Conservation (phyloP, 2,113 vertebrate genomes). For the Microcebus griseorufus region DNA sequence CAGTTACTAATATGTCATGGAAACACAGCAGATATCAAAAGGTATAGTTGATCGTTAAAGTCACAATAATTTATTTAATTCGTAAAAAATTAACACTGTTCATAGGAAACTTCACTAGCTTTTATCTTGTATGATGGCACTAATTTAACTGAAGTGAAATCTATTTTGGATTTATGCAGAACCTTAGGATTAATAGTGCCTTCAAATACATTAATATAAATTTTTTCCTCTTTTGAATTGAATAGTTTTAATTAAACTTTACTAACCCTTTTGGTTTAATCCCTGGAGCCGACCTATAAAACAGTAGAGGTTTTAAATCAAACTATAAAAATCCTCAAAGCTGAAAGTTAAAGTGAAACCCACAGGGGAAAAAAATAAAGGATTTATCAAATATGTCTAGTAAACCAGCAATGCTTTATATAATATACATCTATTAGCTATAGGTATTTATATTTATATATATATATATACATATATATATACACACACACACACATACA, state of each 20-base stretch:
- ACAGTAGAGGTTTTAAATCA: slow-evolving; percentile 82
- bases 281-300: slow-evolving; percentile 75
- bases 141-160: slow-evolving; percentile 67
- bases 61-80: slow-evolving; percentile 49
- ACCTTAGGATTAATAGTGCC: slow-evolving; percentile 67
- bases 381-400: slow-evolving; percentile 73
- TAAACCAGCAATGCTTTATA: slow-evolving; percentile 69
- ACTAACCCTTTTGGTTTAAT: slow-evolving; percentile 80
- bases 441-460: background rate
- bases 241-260: slow-evolving; percentile 84
- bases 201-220: slow-evolving; percentile 76
- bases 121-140: slow-evolving; percentile 68
- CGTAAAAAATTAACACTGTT: slow-evolving; percentile 54
- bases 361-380: slow-evolving; percentile 66
- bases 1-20: background rate
- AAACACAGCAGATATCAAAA: slow-evolving; percentile 30
- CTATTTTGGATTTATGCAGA: slow-evolving; percentile 60
- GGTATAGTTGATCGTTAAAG: slow-evolving; percentile 42
- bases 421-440: background rate
- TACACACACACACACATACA: no score
- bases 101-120: slow-evolving; percentile 49
- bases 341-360: slow-evolving; percentile 71
- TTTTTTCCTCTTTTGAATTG: slow-evolving; percentile 70
- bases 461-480: background rate
- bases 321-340: slow-evolving; percentile 79